Percentiles rank a stretch among this genome's conserved stretches.
phyloP scores from a whole-genome alignment of 1,140 invertebrate genomes.

The Mya arenaria region DNA sequence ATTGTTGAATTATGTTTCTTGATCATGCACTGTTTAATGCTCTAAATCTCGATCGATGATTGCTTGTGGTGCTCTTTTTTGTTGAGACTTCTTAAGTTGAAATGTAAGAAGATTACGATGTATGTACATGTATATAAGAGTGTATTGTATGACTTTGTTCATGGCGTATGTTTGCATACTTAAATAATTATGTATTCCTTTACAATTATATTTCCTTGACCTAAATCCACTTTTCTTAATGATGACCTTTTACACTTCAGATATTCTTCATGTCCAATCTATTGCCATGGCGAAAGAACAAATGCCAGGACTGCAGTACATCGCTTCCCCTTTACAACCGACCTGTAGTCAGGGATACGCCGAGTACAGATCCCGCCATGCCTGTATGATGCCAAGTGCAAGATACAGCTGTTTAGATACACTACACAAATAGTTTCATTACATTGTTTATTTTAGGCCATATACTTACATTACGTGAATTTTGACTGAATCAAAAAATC shows the following conservation, averaged over 20 bases:
- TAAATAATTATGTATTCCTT: neutral
- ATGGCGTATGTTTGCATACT: neutral
- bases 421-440: too few relatives aligned
- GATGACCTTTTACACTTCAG: conserved; percentile 11
- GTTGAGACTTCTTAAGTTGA: neutral
- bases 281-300: conserved; percentile 22
- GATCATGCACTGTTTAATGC: too few relatives aligned
- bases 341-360: too few relatives aligned
- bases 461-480: too few relatives aligned
- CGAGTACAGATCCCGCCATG: too few relatives aligned
- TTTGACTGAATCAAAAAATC: too few relatives aligned
- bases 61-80: too few relatives aligned
- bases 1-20: too few relatives aligned
- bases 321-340: conserved; percentile 25
- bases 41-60: too few relatives aligned
- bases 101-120: neutral
- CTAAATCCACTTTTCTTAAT: neutral
- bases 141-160: neutral
- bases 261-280: conserved; percentile 50
- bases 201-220: neutral
- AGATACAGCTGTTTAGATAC: too few relatives aligned
- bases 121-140: neutral
- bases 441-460: too few relatives aligned
- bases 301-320: conserved; percentile 30
- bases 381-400: too few relatives aligned